Evolutionary conservation across 2,888 invertebrate species (phyloP).

Genomic region (Germaria angustata): DNA sequence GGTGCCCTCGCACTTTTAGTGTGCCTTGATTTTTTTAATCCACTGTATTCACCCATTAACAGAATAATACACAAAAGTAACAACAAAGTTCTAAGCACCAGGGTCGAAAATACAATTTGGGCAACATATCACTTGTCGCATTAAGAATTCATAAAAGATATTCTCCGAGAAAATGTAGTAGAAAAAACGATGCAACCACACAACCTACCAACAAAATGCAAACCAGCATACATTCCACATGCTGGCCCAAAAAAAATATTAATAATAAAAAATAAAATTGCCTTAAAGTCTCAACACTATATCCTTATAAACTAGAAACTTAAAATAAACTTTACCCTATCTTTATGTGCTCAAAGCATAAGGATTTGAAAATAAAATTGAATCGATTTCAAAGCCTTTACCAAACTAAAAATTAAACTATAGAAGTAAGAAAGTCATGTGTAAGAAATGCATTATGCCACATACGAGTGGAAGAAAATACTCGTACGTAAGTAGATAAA

Average conservation of each 20-base stretch:
- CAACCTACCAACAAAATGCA: constrained; percentile 1
- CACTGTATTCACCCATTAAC: constrained; percentile 2
- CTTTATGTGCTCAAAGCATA: neutral
- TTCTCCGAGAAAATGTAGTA: constrained; percentile 65
- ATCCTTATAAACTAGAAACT: constrained; percentile 7
- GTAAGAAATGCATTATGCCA: constrained; percentile 40
- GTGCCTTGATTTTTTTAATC: neutral
- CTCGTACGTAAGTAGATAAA: neutral
- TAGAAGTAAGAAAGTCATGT: constrained; percentile 12
- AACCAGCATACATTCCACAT: neutral
- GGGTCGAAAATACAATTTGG: constrained; percentile 49
- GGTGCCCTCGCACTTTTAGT: no score
- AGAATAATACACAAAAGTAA: neutral
- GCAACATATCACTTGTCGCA: constrained; percentile 75
- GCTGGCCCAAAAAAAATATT: no score
- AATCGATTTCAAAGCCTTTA: constrained; percentile 49
- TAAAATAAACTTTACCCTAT: constrained; percentile 5
- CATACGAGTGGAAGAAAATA: neutral
- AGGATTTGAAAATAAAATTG: constrained; percentile 51
- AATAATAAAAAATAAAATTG: constrained; percentile 2
- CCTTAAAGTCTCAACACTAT: constrained; percentile 5
- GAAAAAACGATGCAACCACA: constrained; percentile 70
- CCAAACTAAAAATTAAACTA: neutral
- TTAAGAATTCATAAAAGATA: constrained; percentile 77
- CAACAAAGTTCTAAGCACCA: constrained; percentile 29